Conservation (phyloP, 1,140 invertebrate genomes). For the Drosophila carrolli region DNA sequence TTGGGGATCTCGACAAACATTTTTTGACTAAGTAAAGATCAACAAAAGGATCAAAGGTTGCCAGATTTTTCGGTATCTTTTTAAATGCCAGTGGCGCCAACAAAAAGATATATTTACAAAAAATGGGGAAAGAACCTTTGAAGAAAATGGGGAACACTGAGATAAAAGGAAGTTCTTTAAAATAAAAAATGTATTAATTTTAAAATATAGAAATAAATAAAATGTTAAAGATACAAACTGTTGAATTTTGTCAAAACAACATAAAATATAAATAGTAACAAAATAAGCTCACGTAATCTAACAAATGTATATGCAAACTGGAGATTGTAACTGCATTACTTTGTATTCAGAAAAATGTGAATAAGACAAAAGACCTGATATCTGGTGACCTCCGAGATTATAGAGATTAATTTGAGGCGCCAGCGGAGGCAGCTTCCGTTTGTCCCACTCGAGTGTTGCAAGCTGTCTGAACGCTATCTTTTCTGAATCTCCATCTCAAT, state of each 20-base stretch:
- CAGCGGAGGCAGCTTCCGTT: constrained; percentile 44
- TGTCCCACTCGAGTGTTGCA: constrained; percentile 36
- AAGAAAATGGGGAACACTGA: background rate
- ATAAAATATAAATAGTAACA: too few species aligned
- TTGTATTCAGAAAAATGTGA: background rate
- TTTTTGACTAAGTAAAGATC: constrained; percentile 38
- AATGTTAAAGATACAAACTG: background rate
- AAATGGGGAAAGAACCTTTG: background rate
- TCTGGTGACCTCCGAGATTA: constrained; percentile 41
- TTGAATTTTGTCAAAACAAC: too few species aligned
- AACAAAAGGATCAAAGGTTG: constrained; percentile 18
- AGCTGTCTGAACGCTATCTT: constrained; percentile 12
- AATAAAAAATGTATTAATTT: background rate
- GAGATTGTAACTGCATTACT: too few species aligned
- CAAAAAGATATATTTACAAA: background rate
- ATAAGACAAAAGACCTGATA: constrained; percentile 19
- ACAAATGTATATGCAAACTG: too few species aligned
- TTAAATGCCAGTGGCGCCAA: constrained; percentile 25
- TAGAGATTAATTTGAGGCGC: constrained; percentile 39
- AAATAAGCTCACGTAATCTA: too few species aligned
- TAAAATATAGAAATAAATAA: background rate
- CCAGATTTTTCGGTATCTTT: constrained; percentile 8
- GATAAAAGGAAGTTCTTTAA: constrained; percentile 3
- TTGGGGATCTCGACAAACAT: constrained; percentile 17
- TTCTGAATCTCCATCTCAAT: background rate